These are phyloP conservation scores for Amyelois transitella DNA, from an alignment of 1,140 invertebrate genomes.

Conservation along the genomic window DNA sequence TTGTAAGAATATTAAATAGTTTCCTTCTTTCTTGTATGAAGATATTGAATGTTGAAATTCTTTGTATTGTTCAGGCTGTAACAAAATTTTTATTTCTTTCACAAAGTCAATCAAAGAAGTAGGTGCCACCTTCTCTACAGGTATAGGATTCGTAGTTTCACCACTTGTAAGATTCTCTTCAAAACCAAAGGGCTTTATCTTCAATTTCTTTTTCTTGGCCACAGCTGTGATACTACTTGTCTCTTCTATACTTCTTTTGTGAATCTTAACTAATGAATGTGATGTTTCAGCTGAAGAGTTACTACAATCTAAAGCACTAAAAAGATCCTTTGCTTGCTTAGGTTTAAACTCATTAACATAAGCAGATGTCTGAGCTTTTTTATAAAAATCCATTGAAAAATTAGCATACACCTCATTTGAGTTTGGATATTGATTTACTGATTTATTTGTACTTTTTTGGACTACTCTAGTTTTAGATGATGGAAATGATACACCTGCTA, in stretches of 20 bases:
- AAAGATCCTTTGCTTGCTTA: conserved; percentile 73
- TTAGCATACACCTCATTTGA: conserved; percentile 76
- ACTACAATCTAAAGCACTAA: conserved; percentile 70
- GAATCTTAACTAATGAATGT: conserved; percentile 48
- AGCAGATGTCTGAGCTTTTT: conserved; percentile 52
- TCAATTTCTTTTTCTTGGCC: conserved; percentile 74
- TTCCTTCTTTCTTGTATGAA: conserved; percentile 74
- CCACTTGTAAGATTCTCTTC: conserved; percentile 42
- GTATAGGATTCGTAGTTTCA: conserved; percentile 16
- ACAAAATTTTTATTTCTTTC: conserved; percentile 74
- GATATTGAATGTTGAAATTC: conserved; percentile 76
- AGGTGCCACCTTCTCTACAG: conserved; percentile 55
- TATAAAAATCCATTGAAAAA: conserved; percentile 71
- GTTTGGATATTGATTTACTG: conserved; percentile 65
- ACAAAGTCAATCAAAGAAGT: conserved; percentile 66
- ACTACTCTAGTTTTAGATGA: conserved; percentile 40
- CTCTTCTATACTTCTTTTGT: conserved; percentile 55
- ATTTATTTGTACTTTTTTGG: conserved; percentile 31
- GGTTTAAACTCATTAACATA: conserved; percentile 59
- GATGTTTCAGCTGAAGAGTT: conserved; percentile 30
- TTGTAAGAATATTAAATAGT: conserved; percentile 72
- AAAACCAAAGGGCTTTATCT: conserved; percentile 72
- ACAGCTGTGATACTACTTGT: conserved; percentile 15
- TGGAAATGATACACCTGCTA: conserved; percentile 47
- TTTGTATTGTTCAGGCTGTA: conserved; percentile 74